Evolutionary conservation across 2,113 vertebrate genomes (phyloP).

Genomic region (Pipa parva): DNA sequence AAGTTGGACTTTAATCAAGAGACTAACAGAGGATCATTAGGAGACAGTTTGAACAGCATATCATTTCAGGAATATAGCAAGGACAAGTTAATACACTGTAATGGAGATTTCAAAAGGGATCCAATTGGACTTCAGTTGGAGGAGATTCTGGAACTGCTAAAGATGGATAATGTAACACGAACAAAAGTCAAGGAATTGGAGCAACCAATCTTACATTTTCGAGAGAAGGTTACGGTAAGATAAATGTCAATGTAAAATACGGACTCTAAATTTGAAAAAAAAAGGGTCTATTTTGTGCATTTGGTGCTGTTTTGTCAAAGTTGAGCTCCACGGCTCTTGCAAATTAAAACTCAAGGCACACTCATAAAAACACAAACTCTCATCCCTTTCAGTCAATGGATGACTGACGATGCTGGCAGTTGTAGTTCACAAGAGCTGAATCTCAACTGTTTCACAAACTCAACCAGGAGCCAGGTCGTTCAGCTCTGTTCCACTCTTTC

Average conservation of each 20-base stretch:
- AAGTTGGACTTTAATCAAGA: neutral
- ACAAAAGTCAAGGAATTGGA: slow-evolving; percentile 65
- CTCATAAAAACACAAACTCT: too few relatives aligned
- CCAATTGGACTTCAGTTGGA: slow-evolving; percentile 56
- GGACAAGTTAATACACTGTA: neutral
- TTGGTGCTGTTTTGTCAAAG: too few relatives aligned
- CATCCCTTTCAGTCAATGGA: too few relatives aligned
- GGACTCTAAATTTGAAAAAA: too few relatives aligned
- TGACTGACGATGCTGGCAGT: too few relatives aligned
- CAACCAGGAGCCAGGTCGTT: too few relatives aligned
- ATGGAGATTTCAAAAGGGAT: rapidly evolving
- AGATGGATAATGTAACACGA: slow-evolving; percentile 1
- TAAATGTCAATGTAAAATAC: neutral
- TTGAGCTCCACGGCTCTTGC: too few relatives aligned
- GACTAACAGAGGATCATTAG: neutral
- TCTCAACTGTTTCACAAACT: too few relatives aligned
- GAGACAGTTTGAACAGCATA: neutral
- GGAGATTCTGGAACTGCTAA: slow-evolving; percentile 66
- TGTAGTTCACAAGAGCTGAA: too few relatives aligned
- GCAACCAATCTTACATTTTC: slow-evolving; percentile 65
- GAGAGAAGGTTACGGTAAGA: slow-evolving; percentile 75
- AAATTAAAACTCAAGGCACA: too few relatives aligned
- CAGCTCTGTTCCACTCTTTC: too few relatives aligned
- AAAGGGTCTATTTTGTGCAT: too few relatives aligned
- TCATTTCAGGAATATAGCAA: neutral